Evolutionary conservation across 2,113 vertebrate species (phyloP).

Genomic region (Thymallus thymallus): DNA sequence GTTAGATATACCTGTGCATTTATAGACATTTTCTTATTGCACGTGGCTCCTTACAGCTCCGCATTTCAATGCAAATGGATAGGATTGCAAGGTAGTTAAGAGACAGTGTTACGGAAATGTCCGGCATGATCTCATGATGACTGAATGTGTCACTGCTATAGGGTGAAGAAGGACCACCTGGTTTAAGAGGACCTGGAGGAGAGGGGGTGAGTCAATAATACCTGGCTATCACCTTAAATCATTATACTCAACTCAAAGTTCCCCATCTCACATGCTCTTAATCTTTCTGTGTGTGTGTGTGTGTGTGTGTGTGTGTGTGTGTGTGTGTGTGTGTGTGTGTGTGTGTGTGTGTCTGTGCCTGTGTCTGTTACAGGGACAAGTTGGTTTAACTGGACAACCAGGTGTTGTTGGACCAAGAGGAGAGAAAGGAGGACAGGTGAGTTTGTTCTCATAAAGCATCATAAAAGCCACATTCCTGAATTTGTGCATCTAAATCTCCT

Average conservation of each 20-base stretch:
- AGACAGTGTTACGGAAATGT: neutral
- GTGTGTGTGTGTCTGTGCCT: neutral
- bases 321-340: too few species aligned
- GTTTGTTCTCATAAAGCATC: neutral
- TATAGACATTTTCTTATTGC: too few species aligned
- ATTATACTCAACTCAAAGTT: neutral
- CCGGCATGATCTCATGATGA: neutral
- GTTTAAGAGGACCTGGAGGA: slow-evolving; percentile 72
- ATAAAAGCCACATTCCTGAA: neutral
- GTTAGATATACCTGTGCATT: neutral
- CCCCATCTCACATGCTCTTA: neutral
- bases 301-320: neutral
- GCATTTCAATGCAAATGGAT: too few species aligned
- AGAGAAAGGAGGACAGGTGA: slow-evolving; percentile 68
- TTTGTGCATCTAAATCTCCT: neutral
- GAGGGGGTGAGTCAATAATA: slow-evolving; percentile 66
- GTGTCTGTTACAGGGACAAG: slow-evolving; percentile 62
- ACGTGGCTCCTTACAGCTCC: too few species aligned
- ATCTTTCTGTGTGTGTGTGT: neutral
- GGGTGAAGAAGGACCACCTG: slow-evolving; percentile 75
- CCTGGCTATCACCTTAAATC: neutral
- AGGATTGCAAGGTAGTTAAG: neutral
- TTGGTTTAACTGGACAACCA: slow-evolving; percentile 61
- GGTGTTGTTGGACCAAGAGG: slow-evolving; percentile 68
- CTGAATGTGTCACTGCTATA: slow-evolving; percentile 28